Base-by-base conservation (phyloP, 2,888 invertebrate species). In the Empis stercorea region DNA sequence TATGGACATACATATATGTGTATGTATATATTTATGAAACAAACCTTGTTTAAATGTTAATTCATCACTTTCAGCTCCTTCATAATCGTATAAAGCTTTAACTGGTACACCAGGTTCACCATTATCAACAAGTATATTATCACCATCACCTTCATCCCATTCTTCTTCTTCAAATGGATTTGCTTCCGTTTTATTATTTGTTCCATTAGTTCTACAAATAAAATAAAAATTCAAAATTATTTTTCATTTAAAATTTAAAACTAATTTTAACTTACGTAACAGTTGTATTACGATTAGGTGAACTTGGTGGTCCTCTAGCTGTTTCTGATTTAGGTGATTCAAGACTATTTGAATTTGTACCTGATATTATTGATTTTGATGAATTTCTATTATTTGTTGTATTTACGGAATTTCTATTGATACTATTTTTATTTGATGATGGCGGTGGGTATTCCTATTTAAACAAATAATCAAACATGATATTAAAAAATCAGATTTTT, bases 61-160 rank as follows among this genome's bases (percentile, higher is more conserved):
- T 71, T 97, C 97, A 71, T 97, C 97, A 59, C 87, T 89, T 76
- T 97, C 97, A 2, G 94, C 92, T 54, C 94, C 95, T 55, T 87
- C 89, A 64, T 97, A 97, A 72, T 96, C 94, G 69, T 96, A 97
- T 32, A 97, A 74, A 39, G 96, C 97, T 60, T 88, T 81, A 43
- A 96, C 95, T 32, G 92, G 89, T 60, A 94, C 84, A 40, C 94
- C 94, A 13, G 92, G 91, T 71, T 93, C 92, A 30, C 93, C 93
- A 52, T 84, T 87, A 71, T 94, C 94, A 15, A 89, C 86, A 54
- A 93, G 74, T 27, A 87, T 82, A 53, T 89, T 91, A 57, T 76
- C 77, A 32, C 70, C 74, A 56, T 76, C 76, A 47, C 72, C 87
- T 60, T 81, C 81, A 60, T 81, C 82, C 80, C 79, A 80, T 56